phyloP scores from a whole-genome alignment of 2,797 vertebrate species.

The Pangasius djambal region DNA sequence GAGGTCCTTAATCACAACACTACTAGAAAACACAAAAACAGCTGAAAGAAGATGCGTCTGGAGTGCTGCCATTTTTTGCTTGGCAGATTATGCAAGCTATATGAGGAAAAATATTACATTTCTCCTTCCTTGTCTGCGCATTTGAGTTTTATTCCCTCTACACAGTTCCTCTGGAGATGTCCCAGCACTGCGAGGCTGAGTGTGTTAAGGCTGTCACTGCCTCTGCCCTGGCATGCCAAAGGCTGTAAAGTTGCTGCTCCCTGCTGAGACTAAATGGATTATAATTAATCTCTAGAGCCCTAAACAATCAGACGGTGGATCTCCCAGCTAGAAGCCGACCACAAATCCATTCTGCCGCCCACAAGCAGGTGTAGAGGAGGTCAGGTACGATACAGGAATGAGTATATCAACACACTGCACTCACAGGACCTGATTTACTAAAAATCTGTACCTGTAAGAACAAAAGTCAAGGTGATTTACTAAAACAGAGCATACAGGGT shows the following conservation, averaged over 20 bases:
- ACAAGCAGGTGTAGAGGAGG: neutral
- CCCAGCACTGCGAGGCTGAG: slow-evolving; percentile 54
- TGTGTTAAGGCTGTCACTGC: slow-evolving; percentile 55
- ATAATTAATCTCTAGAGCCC: slow-evolving; percentile 72
- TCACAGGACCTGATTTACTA: neutral
- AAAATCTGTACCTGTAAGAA: neutral
- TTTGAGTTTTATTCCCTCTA: slow-evolving; percentile 39
- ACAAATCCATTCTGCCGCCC: neutral
- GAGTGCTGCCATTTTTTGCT: slow-evolving; percentile 17
- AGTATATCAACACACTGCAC: too few species aligned
- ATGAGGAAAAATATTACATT: neutral
- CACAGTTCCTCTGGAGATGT: slow-evolving; percentile 58
- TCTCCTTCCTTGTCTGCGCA: too few species aligned
- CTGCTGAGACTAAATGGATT: slow-evolving; percentile 62
- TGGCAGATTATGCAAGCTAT: neutral
- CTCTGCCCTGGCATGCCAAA: slow-evolving; percentile 66
- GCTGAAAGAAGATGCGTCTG: neutral
- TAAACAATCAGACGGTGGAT: slow-evolving; percentile 53
- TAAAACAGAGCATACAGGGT: neutral
- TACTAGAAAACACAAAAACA: neutral
- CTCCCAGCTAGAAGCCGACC: neutral
- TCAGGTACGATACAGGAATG: neutral
- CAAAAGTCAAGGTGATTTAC: neutral
- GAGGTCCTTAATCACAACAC: slow-evolving; percentile 1
- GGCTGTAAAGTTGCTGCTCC: slow-evolving; percentile 67